Percentiles rank a stretch among this genome's conserved stretches.
These are phyloP conservation scores for Muscidifurax raptorellus DNA, from an alignment of 1,140 invertebrate genomes.

Conservation along the genomic window DNA sequence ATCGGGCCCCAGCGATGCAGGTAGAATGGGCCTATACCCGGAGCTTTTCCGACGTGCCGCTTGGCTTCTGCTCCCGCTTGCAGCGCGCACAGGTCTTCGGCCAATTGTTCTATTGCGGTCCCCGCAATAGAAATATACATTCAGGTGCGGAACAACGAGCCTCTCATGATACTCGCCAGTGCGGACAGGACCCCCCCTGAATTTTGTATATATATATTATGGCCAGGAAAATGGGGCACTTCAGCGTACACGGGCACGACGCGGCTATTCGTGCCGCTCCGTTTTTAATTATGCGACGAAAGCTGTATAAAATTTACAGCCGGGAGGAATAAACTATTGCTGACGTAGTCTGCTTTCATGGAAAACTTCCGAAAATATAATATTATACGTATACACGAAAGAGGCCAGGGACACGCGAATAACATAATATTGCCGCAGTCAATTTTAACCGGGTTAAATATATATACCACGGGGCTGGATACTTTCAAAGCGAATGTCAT, in stretches of 20 bases:
- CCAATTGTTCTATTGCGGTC: constrained; percentile 52
- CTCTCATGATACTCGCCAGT: not conserved
- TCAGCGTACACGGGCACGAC: no score
- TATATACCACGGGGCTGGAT: no score
- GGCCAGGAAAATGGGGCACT: not conserved
- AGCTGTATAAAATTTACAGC: not conserved
- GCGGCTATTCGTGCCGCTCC: not conserved
- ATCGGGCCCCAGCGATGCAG: no score
- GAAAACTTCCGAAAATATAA: no score
- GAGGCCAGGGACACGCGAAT: not conserved
- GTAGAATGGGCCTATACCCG: not conserved
- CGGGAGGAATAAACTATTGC: no score
- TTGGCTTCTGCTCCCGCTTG: not conserved
- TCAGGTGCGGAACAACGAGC: constrained; percentile 46
- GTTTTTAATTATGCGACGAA: constrained; percentile 48
- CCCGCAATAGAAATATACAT: constrained; percentile 49
- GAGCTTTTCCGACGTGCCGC: not conserved
- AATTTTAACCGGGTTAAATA: no score
- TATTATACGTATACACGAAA: no score
- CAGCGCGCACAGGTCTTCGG: constrained; percentile 29
- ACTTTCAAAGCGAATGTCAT: no score
- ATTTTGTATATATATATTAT: not conserved
- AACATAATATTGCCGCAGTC: no score
- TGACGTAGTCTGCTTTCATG: not conserved
- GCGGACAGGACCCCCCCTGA: not conserved